Evolutionary conservation across 2,113 vertebrate species (phyloP).

Genomic region (Dolichotis patagonum): DNA sequence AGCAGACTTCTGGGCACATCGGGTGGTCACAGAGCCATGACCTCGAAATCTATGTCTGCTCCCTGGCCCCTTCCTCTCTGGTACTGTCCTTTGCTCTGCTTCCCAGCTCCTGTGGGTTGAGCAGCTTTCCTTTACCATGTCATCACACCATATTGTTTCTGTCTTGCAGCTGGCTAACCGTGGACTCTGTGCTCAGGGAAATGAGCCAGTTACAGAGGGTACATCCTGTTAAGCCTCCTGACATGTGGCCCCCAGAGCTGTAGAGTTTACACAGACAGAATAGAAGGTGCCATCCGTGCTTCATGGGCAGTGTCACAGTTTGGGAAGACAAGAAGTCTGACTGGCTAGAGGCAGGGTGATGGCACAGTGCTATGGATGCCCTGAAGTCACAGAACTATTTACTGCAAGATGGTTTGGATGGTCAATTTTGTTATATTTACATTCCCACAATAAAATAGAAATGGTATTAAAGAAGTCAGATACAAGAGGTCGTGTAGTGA

Average conservation of each 20-base stretch:
- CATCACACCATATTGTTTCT: background rate
- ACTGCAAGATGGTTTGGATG: background rate
- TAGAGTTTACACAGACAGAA: background rate
- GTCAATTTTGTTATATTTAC: background rate
- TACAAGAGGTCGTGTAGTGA: background rate
- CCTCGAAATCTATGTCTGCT: background rate
- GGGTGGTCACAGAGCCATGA: background rate
- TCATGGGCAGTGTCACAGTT: too few relatives aligned
- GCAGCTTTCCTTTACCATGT: background rate
- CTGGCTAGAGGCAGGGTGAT: too few relatives aligned
- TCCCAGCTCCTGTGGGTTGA: background rate
- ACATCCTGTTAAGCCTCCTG: background rate
- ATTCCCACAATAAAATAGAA: background rate
- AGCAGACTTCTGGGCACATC: background rate
- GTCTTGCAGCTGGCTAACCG: background rate
- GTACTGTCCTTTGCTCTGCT: background rate
- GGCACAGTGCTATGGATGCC: background rate
- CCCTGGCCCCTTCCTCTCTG: background rate
- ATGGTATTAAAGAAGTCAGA: background rate
- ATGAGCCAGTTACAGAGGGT: background rate
- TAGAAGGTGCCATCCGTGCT: fast-evolving
- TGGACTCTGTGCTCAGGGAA: background rate
- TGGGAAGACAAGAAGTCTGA: too few relatives aligned
- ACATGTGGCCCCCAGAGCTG: background rate
- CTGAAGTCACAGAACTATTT: background rate